phyloP scores from a whole-genome alignment of 2,113 vertebrate species.

The Haemorhous mexicanus region DNA sequence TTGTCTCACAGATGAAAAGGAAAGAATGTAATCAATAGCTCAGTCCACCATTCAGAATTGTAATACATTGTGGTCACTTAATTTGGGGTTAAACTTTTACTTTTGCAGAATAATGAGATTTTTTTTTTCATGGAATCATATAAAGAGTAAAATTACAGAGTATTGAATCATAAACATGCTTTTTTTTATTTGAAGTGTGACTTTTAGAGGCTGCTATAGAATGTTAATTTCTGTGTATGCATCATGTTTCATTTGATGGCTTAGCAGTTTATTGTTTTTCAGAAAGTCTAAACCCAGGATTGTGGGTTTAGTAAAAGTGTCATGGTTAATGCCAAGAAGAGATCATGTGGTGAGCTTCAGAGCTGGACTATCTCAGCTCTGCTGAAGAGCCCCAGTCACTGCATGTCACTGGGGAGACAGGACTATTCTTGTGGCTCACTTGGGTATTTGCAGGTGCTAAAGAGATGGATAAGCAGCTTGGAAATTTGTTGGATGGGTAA shows the following conservation, averaged over 20 bases:
- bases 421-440: background rate
- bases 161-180: background rate
- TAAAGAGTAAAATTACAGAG: background rate
- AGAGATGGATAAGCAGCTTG: background rate
- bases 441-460: background rate
- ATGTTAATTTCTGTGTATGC: background rate
- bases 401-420: background rate
- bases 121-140: background rate
- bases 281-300: background rate
- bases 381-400: background rate
- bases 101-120: background rate
- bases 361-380: background rate
- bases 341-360: background rate
- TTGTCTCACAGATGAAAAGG: background rate
- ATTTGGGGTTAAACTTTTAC: background rate
- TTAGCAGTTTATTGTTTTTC: background rate
- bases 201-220: background rate
- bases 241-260: background rate
- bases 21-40: background rate
- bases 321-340: background rate
- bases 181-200: background rate
- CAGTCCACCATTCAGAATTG: background rate
- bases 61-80: background rate
- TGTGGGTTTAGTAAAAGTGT: background rate
- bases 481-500: background rate